A percentile compares a stretch with the other conserved stretches of the same genome.
Evolutionary conservation across 2,888 invertebrate genomes (phyloP).

Genomic region (Andrena minutula): DNA sequence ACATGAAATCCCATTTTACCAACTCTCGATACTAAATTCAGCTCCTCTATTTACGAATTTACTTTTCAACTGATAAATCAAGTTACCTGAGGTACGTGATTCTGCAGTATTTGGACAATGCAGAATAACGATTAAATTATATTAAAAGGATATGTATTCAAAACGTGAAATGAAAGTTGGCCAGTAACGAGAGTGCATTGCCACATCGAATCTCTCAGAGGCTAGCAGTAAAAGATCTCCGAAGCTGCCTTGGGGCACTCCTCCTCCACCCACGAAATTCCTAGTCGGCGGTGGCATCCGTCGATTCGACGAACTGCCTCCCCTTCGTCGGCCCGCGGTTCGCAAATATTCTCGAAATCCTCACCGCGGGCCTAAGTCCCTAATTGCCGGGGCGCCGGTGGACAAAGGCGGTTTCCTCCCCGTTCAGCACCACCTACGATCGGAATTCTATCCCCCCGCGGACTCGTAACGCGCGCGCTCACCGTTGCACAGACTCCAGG

Average conservation of each 20-base stretch:
- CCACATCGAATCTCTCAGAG: background rate
- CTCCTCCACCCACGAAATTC: constrained; percentile 79
- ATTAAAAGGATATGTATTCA: too few relatives aligned
- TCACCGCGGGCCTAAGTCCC: constrained; percentile 69
- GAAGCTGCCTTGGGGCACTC: constrained; percentile 5
- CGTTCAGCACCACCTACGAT: constrained; percentile 65
- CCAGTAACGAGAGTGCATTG: background rate
- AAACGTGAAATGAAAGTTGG: too few relatives aligned
- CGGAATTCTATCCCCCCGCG: constrained; percentile 51
- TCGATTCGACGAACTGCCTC: constrained; percentile 49
- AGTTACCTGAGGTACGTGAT: too few relatives aligned
- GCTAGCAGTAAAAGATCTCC: background rate
- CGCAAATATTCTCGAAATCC: constrained; percentile 63
- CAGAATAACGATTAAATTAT: too few relatives aligned
- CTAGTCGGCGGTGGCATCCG: constrained; percentile 59
- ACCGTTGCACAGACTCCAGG: constrained; percentile 50
- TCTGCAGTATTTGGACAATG: too few relatives aligned
- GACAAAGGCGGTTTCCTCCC: constrained; percentile 52
- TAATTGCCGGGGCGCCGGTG: constrained; percentile 62
- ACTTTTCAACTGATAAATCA: too few relatives aligned
- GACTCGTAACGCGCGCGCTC: constrained; percentile 2
- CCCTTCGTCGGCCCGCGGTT: constrained; percentile 66
- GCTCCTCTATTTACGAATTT: too few relatives aligned
- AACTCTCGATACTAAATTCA: too few relatives aligned
- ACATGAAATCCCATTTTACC: too few relatives aligned